A percentile compares a stretch with the other conserved stretches of the same genome.
Evolutionary conservation across 2,797 vertebrate genomes (phyloP).

Genomic region (Denticeps clupeoides): DNA sequence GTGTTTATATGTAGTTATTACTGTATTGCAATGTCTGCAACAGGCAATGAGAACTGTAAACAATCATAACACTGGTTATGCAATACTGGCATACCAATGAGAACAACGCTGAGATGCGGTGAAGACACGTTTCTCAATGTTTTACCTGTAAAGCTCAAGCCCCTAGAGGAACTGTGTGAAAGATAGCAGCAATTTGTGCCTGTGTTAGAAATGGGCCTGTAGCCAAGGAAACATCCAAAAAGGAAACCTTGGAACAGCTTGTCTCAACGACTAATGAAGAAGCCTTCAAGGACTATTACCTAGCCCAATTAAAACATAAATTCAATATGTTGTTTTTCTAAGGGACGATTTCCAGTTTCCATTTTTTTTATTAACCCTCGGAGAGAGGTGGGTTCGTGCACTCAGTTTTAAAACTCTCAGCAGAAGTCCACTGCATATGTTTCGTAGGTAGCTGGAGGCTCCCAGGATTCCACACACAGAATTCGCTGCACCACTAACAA

Average conservation of each 20-base stretch:
- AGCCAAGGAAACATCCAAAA: slow-evolving; percentile 30
- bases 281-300: slow-evolving; percentile 55
- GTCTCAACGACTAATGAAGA: slow-evolving; percentile 53
- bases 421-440: slow-evolving; percentile 39
- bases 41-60: too few species aligned
- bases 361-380: slow-evolving; percentile 41
- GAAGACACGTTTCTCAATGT: too few species aligned
- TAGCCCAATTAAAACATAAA: slow-evolving; percentile 60
- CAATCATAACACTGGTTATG: too few species aligned
- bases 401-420: slow-evolving; percentile 33
- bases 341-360: slow-evolving; percentile 28
- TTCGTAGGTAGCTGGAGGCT: slow-evolving; percentile 22
- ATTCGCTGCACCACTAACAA: not conserved
- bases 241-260: slow-evolving; percentile 49
- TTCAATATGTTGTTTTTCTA: slow-evolving; percentile 65
- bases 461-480: not conserved
- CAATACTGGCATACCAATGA: too few species aligned
- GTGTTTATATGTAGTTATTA: too few species aligned
- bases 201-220: slow-evolving; percentile 14
- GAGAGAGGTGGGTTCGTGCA: slow-evolving; percentile 44
- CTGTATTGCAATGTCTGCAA: too few species aligned
- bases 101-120: too few species aligned
- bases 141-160: too few species aligned
- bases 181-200: not conserved
- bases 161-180: too few species aligned